Conservation (phyloP, 2,113 vertebrate species). For the Micronycteris hirsuta region DNA sequence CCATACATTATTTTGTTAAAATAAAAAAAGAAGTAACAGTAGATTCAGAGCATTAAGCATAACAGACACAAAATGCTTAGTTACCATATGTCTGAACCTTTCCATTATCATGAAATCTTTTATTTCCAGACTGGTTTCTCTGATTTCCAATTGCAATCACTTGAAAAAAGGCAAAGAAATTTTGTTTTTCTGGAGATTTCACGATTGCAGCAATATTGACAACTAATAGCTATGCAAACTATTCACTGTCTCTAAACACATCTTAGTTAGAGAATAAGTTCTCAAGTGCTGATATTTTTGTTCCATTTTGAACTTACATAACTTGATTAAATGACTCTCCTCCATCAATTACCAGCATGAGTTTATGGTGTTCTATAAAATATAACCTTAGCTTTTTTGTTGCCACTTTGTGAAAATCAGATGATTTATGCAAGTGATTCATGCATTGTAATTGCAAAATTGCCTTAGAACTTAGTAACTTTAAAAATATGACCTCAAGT, state of each 20-base stretch:
- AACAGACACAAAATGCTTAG: neutral
- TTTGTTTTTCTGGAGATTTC: neutral
- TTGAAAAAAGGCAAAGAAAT: neutral
- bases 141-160: neutral
- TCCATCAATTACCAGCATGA: neutral
- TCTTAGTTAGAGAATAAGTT: neutral
- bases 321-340: neutral
- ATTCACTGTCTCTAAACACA: neutral
- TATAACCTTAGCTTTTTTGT: neutral
- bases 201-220: neutral
- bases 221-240: neutral
- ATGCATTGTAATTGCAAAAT: slow-evolving; percentile 23
- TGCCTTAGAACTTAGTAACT: neutral
- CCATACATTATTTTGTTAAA: neutral
- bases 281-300: neutral
- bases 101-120: neutral
- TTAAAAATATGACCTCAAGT: slow-evolving; percentile 33
- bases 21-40: neutral
- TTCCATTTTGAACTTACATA: neutral
- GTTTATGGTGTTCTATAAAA: neutral
- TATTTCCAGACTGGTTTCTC: neutral
- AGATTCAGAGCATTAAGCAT: neutral
- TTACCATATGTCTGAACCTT: neutral
- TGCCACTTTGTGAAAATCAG: neutral
- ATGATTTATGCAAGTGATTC: slow-evolving; percentile 35